Conservation (phyloP, 2,888 invertebrate species). For the Pseudococcus longispinus region DNA sequence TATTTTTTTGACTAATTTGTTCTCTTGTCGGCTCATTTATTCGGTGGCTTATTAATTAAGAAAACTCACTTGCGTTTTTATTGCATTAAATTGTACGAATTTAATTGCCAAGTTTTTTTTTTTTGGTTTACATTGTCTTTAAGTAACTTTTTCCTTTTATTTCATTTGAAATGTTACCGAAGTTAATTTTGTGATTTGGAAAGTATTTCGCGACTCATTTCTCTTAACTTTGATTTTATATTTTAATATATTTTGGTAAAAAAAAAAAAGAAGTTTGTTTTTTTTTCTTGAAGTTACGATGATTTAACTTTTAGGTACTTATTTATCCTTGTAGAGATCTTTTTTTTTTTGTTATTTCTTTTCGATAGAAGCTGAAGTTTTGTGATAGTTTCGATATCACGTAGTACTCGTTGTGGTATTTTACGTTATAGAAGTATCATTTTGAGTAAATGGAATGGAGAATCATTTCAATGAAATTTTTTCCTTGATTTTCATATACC, state of each 20-base stretch:
- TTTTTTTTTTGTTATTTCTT: background rate
- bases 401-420: background rate
- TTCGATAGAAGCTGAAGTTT: background rate
- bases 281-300: background rate
- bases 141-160: constrained; percentile 2
- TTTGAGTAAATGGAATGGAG: background rate
- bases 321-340: background rate
- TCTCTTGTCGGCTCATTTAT: background rate
- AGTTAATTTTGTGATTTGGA: constrained; percentile 12
- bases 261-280: background rate
- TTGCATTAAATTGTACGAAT: background rate
- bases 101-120: background rate
- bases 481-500: background rate
- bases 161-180: constrained; percentile 2
- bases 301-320: background rate
- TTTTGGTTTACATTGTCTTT: background rate
- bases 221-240: constrained; percentile 24
- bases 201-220: constrained; percentile 33
- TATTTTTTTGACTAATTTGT: background rate
- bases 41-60: background rate
- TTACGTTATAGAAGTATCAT: background rate
- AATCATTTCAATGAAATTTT: background rate
- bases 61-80: background rate
- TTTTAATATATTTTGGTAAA: background rate
- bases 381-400: background rate